Conservation (phyloP, 2,797 vertebrate species). For the Emys orbicularis region DNA sequence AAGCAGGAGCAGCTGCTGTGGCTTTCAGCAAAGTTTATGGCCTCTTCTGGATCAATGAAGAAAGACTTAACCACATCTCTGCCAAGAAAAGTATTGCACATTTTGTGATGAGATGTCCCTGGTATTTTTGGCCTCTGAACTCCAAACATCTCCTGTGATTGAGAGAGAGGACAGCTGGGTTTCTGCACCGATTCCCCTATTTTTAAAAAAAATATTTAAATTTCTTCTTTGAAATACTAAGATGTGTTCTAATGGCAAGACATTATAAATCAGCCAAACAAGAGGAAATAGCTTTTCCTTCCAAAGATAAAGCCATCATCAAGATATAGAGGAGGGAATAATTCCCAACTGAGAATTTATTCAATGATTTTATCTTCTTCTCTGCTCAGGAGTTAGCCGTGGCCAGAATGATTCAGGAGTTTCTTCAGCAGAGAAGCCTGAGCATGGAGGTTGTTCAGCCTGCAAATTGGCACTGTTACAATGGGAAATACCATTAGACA, state of each 20-base stretch:
- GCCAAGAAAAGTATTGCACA: not conserved
- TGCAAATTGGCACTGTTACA: too few relatives aligned
- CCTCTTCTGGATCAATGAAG: not conserved
- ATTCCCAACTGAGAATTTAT: not conserved
- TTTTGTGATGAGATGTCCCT: not conserved
- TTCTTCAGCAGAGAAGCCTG: too few relatives aligned
- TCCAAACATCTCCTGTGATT: not conserved
- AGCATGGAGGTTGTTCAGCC: too few relatives aligned
- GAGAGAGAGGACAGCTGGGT: not conserved
- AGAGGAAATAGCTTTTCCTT: not conserved
- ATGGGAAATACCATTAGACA: too few relatives aligned
- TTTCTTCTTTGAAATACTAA: not conserved
- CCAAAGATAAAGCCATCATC: not conserved
- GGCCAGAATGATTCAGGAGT: too few relatives aligned
- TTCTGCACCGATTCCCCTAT: not conserved
- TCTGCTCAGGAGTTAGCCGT: too few relatives aligned
- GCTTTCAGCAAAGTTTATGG: not conserved
- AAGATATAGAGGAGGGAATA: not conserved
- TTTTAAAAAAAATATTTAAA: not conserved
- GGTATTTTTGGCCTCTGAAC: not conserved
- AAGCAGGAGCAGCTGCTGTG: not conserved
- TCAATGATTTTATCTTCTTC: too few relatives aligned
- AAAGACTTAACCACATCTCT: not conserved
- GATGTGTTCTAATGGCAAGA: not conserved
- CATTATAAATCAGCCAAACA: not conserved